Percentiles rank a stretch among this genome's conserved stretches.
These are phyloP conservation scores for Leptinotarsa peninsularis DNA, from an alignment of 2,888 invertebrate species.

Conservation along the genomic window DNA sequence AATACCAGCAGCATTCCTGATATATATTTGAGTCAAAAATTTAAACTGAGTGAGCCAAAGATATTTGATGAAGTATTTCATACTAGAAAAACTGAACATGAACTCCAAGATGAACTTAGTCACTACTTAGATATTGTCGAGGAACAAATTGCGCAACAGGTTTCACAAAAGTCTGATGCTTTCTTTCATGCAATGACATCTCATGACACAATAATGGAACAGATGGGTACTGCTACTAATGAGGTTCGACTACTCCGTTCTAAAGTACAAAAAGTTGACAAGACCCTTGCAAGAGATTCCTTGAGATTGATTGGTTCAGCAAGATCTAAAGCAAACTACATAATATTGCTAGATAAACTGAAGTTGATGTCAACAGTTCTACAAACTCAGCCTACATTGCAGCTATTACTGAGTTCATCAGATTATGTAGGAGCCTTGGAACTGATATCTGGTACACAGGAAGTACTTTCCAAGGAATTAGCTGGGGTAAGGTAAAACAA, in stretches of 20 bases:
- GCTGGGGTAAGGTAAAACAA: slow-evolving; percentile 71
- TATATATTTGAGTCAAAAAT: slow-evolving; percentile 84
- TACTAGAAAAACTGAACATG: slow-evolving; percentile 70
- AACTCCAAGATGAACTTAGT: slow-evolving; percentile 90
- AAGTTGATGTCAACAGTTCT: slow-evolving; percentile 95
- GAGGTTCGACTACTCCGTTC: slow-evolving; percentile 80
- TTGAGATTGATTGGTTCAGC: slow-evolving; percentile 81
- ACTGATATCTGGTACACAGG: slow-evolving; percentile 95
- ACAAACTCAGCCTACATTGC: slow-evolving; percentile 98
- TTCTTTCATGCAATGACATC: slow-evolving; percentile 99
- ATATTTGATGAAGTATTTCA: slow-evolving; percentile 89
- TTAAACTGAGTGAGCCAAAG: slow-evolving; percentile 82
- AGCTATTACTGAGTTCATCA: slow-evolving; percentile 91
- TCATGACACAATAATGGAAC: slow-evolving; percentile 96
- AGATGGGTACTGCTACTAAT: slow-evolving; percentile 85
- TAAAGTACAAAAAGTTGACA: slow-evolving; percentile 83
- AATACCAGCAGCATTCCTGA: slow-evolving; percentile 81
- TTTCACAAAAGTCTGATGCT: slow-evolving; percentile 94
- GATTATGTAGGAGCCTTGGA: slow-evolving; percentile 98
- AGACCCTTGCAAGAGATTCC: slow-evolving; percentile 82
- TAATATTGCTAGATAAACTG: slow-evolving; percentile 78
- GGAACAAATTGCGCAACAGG: slow-evolving; percentile 91
- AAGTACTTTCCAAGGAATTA: slow-evolving; percentile 89
- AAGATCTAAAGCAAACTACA: slow-evolving; percentile 75
- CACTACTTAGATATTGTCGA: slow-evolving; percentile 96